These are phyloP conservation scores for Rhogogaster chlorosoma DNA, from an alignment of 2,888 invertebrate species.

Conservation along the genomic window DNA sequence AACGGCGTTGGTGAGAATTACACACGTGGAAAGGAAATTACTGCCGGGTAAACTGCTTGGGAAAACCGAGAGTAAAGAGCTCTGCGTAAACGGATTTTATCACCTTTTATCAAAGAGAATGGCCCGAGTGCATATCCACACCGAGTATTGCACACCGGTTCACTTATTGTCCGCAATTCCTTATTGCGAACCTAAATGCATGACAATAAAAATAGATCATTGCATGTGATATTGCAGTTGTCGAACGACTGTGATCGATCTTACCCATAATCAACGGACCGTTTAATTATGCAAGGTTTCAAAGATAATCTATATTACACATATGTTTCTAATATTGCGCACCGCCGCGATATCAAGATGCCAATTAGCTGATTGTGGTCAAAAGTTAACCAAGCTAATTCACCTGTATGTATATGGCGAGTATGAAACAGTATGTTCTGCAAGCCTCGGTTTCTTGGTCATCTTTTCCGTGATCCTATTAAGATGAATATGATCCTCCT, in stretches of 20 bases:
- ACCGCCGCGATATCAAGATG: neutral
- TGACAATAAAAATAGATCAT: constrained; percentile 21
- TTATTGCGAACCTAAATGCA: neutral
- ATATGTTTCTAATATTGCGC: constrained; percentile 5
- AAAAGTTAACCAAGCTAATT: neutral
- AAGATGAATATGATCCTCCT: constrained; percentile 18
- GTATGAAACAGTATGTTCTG: neutral
- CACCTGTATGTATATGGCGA: neutral
- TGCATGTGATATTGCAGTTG: constrained; percentile 4
- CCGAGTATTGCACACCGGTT: constrained; percentile 4
- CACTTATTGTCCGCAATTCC: constrained; percentile 29
- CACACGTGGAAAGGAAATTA: neutral
- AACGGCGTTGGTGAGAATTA: neutral
- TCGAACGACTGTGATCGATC: constrained; percentile 30
- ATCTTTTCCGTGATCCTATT: constrained; percentile 20
- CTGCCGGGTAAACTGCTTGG: neutral
- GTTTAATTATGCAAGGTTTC: constrained; percentile 49
- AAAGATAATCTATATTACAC: constrained; percentile 37
- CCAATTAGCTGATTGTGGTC: constrained; percentile 36
- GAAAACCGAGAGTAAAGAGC: neutral
- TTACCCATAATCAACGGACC: constrained; percentile 29
- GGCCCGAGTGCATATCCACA: neutral
- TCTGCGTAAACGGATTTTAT: neutral
- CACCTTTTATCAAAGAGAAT: constrained; percentile 45
- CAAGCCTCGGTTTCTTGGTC: neutral